Conservation (phyloP, 2,113 vertebrate species). For the Macquaria ambigua region DNA sequence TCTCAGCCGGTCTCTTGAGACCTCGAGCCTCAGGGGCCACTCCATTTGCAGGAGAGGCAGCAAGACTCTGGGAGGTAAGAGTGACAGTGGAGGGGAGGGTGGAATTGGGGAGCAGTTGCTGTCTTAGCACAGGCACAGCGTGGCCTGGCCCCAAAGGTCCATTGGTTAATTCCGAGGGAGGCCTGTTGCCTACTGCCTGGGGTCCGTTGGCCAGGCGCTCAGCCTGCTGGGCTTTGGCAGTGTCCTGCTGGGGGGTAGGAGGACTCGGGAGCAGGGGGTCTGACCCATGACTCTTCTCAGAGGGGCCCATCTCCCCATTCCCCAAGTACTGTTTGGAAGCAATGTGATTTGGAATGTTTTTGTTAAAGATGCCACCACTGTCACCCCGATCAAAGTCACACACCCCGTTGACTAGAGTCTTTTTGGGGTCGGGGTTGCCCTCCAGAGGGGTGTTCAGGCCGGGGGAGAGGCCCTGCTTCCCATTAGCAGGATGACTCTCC, state of each 20-base stretch:
- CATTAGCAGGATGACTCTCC: constrained; percentile 90
- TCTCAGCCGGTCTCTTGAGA: constrained; percentile 94
- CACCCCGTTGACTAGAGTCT: constrained; percentile 95
- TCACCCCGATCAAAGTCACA: constrained; percentile 95
- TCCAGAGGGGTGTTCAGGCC: constrained; percentile 80
- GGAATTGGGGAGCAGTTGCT: constrained; percentile 91
- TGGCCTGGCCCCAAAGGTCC: constrained; percentile 93
- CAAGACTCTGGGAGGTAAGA: constrained; percentile 86
- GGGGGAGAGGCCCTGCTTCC: constrained; percentile 91
- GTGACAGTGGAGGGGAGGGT: constrained; percentile 88
- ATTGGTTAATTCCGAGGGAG: constrained; percentile 91
- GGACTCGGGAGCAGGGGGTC: constrained; percentile 85
- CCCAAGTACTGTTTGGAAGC: constrained; percentile 98
- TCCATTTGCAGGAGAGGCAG: constrained; percentile 91
- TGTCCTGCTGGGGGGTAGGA: constrained; percentile 92
- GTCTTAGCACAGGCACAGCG: constrained; percentile 87
- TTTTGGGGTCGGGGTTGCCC: constrained; percentile 91
- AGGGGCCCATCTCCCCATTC: constrained; percentile 95
- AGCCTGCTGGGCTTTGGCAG: constrained; percentile 97
- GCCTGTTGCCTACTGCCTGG: constrained; percentile 87
- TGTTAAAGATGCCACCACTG: constrained; percentile 91
- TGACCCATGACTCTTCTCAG: constrained; percentile 85
- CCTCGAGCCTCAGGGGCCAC: constrained; percentile 89
- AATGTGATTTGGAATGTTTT: constrained; percentile 99
- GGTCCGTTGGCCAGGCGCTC: constrained; percentile 97